Evolutionary conservation across 2,113 vertebrate species (phyloP).

Genomic region (Eptesicus fuscus): DNA sequence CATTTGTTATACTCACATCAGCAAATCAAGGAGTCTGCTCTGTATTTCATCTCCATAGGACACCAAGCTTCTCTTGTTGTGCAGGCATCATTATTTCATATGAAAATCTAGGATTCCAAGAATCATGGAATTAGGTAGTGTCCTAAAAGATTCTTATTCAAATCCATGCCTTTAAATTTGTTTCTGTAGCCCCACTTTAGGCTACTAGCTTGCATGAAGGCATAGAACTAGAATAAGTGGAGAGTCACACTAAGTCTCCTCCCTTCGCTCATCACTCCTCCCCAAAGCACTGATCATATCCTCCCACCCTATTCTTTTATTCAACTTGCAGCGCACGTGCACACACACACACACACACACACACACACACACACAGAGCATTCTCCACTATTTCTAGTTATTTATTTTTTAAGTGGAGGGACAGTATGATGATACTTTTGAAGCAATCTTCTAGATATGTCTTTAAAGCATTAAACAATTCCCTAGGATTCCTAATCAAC

Average conservation of each 20-base stretch:
- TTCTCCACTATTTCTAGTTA: neutral
- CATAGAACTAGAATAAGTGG: neutral
- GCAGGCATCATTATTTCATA: neutral
- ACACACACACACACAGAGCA: too few relatives aligned
- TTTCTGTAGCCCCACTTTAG: neutral
- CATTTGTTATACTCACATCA: neutral
- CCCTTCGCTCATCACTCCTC: neutral
- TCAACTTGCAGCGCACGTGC: neutral
- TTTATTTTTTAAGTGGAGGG: neutral
- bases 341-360: fast-evolving
- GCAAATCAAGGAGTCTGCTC: neutral
- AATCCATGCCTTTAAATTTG: neutral
- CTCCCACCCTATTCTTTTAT: neutral
- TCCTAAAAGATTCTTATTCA: neutral
- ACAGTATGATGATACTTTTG: neutral
- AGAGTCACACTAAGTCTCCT: neutral
- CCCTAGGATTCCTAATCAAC: neutral
- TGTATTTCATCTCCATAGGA: neutral
- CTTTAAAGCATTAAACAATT: neutral
- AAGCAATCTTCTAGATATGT: neutral
- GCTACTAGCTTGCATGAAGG: neutral
- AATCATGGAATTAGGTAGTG: neutral
- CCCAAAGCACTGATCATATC: neutral
- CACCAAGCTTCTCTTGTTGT: neutral
- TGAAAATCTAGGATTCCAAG: neutral